A percentile compares a stretch with the other conserved stretches of the same genome.
Conservation (phyloP, 2,888 invertebrate species). For the Petrolisthes cinctipes region DNA sequence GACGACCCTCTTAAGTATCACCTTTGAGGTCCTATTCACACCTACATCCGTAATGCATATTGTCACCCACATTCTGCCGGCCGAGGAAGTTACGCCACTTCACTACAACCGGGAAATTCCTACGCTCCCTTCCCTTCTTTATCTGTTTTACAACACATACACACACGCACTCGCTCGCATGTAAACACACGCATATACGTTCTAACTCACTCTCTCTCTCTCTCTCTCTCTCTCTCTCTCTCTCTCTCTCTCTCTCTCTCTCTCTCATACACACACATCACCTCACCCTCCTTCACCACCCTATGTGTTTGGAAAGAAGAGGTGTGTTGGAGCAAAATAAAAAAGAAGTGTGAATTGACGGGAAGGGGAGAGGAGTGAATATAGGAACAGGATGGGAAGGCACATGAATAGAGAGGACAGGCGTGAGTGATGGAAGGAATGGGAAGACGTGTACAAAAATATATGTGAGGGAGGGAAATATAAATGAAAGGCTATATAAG, state of each 20-base stretch:
- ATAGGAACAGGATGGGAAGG: neutral
- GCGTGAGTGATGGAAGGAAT: neutral
- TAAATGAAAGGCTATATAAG: neutral
- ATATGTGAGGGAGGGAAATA: neutral
- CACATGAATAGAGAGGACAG: neutral
- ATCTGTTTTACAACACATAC: too few relatives aligned
- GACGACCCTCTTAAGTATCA: too few relatives aligned
- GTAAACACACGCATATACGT: too few relatives aligned
- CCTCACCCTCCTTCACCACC: neutral
- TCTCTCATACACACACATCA: too few relatives aligned
- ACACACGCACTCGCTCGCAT: too few relatives aligned
- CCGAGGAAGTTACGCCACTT: too few relatives aligned
- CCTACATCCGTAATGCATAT: too few relatives aligned
- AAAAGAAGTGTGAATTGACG: neutral
- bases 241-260: neutral
- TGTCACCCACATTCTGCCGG: too few relatives aligned
- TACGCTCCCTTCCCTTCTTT: too few relatives aligned
- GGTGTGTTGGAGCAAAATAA: neutral
- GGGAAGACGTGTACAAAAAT: neutral
- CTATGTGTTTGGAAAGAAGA: neutral
- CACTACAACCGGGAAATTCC: too few relatives aligned
- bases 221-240: neutral
- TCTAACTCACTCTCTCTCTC: neutral
- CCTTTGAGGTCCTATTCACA: too few relatives aligned
- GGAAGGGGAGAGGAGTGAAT: neutral